Conservation (phyloP, 1,140 invertebrate genomes). For the Drosophila sp. region DNA sequence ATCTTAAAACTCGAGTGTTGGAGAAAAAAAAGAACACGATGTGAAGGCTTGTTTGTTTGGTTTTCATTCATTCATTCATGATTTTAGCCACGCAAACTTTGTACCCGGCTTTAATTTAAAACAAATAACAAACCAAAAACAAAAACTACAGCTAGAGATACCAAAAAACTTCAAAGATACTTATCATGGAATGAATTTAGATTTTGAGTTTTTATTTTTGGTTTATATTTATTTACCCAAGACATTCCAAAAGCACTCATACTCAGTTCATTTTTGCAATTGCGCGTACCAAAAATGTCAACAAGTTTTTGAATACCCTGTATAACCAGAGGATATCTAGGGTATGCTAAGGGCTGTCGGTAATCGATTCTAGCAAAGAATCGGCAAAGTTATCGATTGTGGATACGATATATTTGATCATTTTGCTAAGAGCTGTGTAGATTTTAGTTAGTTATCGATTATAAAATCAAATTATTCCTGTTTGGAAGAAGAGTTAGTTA, state of each 20-base stretch:
- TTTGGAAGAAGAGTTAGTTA: too few species aligned
- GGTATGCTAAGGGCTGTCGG: neutral
- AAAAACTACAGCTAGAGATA: constrained; percentile 3
- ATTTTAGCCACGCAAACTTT: neutral
- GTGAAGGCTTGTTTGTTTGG: constrained; percentile 8
- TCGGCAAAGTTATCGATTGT: too few species aligned
- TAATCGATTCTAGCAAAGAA: too few species aligned
- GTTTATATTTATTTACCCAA: constrained; percentile 51
- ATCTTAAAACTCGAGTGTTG: constrained; percentile 14
- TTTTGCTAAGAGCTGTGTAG: too few species aligned
- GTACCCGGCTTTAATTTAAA: constrained; percentile 10
- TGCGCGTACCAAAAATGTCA: constrained; percentile 57
- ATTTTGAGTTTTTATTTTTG: constrained; percentile 40
- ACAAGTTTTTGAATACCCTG: constrained; percentile 16
- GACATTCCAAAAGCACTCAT: constrained; percentile 49
- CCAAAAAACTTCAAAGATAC: constrained; percentile 38
- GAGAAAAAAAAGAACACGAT: neutral
- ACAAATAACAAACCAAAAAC: neutral
- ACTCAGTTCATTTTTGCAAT: constrained; percentile 47
- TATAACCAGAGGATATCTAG: neutral
- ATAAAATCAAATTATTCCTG: too few species aligned
- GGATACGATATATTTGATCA: too few species aligned
- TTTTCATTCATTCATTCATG: constrained; percentile 21
- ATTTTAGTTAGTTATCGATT: neutral
- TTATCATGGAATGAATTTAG: constrained; percentile 45